phyloP scores from a whole-genome alignment of 2,888 invertebrate genomes.

The Slavum lentiscoides region DNA sequence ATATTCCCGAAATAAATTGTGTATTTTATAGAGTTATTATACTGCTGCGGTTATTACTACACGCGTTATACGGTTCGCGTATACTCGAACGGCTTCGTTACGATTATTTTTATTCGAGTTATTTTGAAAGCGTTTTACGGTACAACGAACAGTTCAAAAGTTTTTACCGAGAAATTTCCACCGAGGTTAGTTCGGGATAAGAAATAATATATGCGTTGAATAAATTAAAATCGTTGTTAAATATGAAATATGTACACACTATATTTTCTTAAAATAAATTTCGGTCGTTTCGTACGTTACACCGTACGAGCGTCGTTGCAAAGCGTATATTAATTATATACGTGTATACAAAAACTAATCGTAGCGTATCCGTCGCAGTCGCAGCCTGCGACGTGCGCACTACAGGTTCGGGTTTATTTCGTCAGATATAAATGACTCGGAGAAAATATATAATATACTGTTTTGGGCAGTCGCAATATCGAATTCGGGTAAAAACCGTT shows the following conservation, averaged over 20 bases:
- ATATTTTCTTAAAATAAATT: background rate
- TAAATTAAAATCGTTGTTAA: conserved; percentile 18
- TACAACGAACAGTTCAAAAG: conserved; percentile 8
- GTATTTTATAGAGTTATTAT: background rate
- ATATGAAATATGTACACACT: background rate
- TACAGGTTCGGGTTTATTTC: too few species aligned
- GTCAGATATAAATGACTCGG: too few species aligned
- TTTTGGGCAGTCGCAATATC: too few species aligned
- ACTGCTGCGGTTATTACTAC: background rate
- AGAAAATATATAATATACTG: too few species aligned
- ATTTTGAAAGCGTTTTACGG: background rate
- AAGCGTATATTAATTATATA: too few species aligned
- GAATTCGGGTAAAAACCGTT: too few species aligned
- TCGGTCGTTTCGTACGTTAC: too few species aligned
- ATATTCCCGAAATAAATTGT: background rate
- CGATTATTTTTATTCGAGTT: conserved; percentile 14
- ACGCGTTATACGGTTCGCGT: too few species aligned
- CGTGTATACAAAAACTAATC: too few species aligned
- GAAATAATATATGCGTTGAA: background rate
- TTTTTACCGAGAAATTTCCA: conserved; percentile 8
- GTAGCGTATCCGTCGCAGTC: too few species aligned
- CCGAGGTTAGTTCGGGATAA: conserved; percentile 4
- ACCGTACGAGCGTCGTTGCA: too few species aligned
- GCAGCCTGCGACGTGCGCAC: too few species aligned
- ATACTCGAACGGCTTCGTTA: conserved; percentile 8